These are phyloP conservation scores for Leucoraja erinaceus DNA, from an alignment of 2,113 vertebrate species.

Conservation along the genomic window DNA sequence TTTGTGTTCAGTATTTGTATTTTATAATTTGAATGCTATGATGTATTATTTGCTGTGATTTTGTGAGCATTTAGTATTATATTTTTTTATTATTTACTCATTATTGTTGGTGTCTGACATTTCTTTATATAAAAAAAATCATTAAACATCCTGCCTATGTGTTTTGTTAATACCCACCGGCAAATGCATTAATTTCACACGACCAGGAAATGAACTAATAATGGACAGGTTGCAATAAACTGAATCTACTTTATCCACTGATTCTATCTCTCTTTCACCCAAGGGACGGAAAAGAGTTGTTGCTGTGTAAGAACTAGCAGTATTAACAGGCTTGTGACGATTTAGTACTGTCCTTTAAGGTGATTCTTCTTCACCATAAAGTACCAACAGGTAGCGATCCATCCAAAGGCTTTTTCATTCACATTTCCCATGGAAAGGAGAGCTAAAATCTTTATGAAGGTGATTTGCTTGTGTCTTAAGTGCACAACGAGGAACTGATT, in stretches of 20 bases:
- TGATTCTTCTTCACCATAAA: neutral
- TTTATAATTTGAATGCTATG: conserved; percentile 21
- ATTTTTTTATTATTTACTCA: conserved; percentile 24
- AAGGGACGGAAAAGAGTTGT: neutral
- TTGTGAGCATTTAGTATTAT: neutral
- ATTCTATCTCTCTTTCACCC: neutral
- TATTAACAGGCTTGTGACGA: neutral
- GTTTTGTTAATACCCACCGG: neutral
- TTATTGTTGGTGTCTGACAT: neutral
- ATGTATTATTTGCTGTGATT: conserved; percentile 15
- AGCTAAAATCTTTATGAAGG: neutral
- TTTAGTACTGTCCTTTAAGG: neutral
- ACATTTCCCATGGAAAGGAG: neutral
- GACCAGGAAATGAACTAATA: neutral
- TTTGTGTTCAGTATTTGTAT: neutral
- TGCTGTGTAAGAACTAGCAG: neutral
- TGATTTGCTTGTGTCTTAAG: too few species aligned
- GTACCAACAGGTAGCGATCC: neutral
- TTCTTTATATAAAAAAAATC: conserved; percentile 5
- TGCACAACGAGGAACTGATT: too few species aligned
- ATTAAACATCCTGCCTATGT: neutral
- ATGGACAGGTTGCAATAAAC: neutral
- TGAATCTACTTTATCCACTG: neutral
- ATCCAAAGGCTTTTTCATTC: neutral
- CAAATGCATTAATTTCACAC: neutral